Evolutionary conservation across 2,113 vertebrate species (phyloP), one percentile per base, ranked within the genome.

Genomic region (Heterochromis multidens): DNA sequence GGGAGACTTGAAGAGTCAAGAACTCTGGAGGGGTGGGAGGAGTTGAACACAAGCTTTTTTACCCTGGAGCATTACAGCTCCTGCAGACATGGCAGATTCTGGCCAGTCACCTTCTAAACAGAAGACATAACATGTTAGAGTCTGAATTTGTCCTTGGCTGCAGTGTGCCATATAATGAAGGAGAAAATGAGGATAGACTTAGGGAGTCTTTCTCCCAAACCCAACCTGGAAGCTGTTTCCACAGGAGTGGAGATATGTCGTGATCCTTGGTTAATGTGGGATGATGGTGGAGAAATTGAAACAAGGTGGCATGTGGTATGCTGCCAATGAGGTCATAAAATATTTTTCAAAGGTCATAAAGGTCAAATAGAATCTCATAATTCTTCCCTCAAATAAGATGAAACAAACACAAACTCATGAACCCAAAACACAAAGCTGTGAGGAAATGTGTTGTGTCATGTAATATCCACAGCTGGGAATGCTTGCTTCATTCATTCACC

Each of bases 401-500:
- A 29, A 1, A 13, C 63, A 70, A 46, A 14, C 46, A 19, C 46
- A 52, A 60, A 43, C 57, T 13, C 43, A 25, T 4, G n/a, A 72
- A 31, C 61, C 37, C 58, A 46, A 56, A 86, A 74, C 82, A 49
- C 35, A 31, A 67, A 33, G 35, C 80, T 70, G 74, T 9, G 59
- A 29, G 80, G 54, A 74, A 84, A 79, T 59, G 70, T n/a, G 62
- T 81, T 72, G 81, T 29, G 84, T 89, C 88, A 85, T 78, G 49
- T 89, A 91, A 90, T 88, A 87, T 92, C 67, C 81, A 93, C 91
- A 94, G 93, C 93, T 94, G 92, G 84, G 83, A 93, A 89, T 72
- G 90, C 63, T 62, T n/a, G 72, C 78, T 78, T 16, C 87, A 77
- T 89, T 91, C 88, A 80, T 37, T 90, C 79, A 78, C 78, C 80